phyloP scores from a whole-genome alignment of 2,797 vertebrate genomes.

The Semaprochilodus insignis region DNA sequence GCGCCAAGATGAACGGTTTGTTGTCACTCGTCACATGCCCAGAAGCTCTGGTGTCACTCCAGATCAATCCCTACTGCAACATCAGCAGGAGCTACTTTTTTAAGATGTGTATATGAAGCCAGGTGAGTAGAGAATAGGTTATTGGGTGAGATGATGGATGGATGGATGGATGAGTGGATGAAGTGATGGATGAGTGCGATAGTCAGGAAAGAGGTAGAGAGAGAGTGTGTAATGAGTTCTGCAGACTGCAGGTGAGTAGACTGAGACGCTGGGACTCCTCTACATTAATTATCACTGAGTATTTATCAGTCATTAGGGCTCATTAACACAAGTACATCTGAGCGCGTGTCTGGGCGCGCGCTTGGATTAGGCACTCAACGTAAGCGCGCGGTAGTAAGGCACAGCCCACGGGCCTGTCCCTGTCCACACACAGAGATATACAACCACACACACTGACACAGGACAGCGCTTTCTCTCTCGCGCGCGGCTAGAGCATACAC shows the following conservation, averaged over 20 bases:
- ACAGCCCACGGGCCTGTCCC: neutral
- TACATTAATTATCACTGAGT: constrained; percentile 69
- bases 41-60: too few species aligned
- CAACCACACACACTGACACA: neutral
- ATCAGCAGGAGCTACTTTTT: too few species aligned
- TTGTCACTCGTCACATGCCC: too few species aligned
- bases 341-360: neutral
- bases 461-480: neutral
- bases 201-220: neutral
- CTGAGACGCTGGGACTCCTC: constrained; percentile 60
- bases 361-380: neutral
- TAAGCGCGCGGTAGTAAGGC: neutral
- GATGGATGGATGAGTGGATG: neutral
- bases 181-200: too few species aligned
- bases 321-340: constrained; percentile 69
- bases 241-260: constrained; percentile 44
- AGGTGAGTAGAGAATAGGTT: neutral
- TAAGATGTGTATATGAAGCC: neutral
- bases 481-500: neutral
- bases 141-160: neutral
- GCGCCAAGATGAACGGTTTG: too few species aligned
- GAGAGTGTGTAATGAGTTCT: neutral
- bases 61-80: too few species aligned
- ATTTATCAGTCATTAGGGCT: constrained; percentile 72
- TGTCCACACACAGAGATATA: neutral